Base-by-base conservation (phyloP, 2,113 vertebrate genomes). In the Cisticola juncidis region DNA sequence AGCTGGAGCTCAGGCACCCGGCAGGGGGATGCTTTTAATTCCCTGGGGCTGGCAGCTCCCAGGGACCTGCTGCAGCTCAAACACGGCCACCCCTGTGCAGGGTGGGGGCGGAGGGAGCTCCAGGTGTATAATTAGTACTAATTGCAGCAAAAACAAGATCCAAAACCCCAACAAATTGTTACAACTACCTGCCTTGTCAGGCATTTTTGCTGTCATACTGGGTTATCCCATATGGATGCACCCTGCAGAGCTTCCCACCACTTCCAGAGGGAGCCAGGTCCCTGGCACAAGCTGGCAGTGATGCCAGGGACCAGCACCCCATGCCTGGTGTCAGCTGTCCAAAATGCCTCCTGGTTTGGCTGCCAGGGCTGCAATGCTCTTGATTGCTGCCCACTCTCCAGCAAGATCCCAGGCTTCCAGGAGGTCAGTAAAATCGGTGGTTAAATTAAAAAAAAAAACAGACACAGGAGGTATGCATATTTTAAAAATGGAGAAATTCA, bases 341-440 rank as follows among this genome's bases (percentile, higher is more conserved):
- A 9, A 26, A 24, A 20, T 2, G 1, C 57, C 1, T 8, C 33
- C 4, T 8, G 18, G 17, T 45, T 57, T 61, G 69, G 69, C 73
- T 68, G 15, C 6, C 1, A 12, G 72, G 29, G 21, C 53, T 60
- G 26, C 8, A 1, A 12, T n/a, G 42, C 20, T 76, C 33, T 18
- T 47, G 7, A 5, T 6, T 36, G 44, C 28, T 73, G 60, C 44
- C 25, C 54, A n/a, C 6, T 24, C 17, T 28, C 35, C 91, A 51
- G 61, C 36, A 47, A 80, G 58, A 42, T 81, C 51, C 44, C 51
- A 73, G 70, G 40, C 54, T 61, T 69, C 40, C 31, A 26, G 9
- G 4, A 47, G 18, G 14, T n/a, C 0, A 0, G 3, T 14, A 14
- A 2, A 12, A 12, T 9, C 1, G 4, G 42, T 23, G 24, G 28